Conservation (phyloP, 2,113 vertebrate genomes). For the Lathamus discolor region DNA sequence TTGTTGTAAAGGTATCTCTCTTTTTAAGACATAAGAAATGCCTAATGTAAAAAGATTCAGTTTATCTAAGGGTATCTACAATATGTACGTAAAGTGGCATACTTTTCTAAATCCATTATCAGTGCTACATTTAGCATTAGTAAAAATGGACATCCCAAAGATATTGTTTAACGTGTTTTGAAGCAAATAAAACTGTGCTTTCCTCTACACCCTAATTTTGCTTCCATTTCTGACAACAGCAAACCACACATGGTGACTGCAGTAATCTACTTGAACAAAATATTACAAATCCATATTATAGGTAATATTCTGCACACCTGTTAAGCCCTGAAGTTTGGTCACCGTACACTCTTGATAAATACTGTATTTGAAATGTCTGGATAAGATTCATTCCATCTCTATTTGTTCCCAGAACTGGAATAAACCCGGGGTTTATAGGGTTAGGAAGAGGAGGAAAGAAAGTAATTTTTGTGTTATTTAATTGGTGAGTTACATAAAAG, state of each 20-base stretch:
- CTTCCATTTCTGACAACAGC: neutral
- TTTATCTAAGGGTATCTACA: neutral
- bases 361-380: neutral
- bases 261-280: neutral
- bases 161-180: neutral
- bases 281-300: neutral
- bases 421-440: neutral
- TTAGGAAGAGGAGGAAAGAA: neutral
- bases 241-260: neutral
- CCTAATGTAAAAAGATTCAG: neutral
- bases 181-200: neutral
- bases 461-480: neutral
- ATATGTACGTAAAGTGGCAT: neutral
- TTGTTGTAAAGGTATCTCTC: neutral
- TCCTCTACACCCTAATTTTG: neutral
- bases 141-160: neutral
- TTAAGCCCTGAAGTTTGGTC: neutral
- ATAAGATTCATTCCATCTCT: neutral
- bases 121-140: neutral
- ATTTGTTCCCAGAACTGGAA: neutral
- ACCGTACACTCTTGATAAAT: fast-evolving
- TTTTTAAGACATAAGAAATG: neutral
- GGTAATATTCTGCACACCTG: neutral
- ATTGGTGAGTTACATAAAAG: neutral
- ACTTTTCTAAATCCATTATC: neutral